phyloP scores from a whole-genome alignment of 92 coral and sea anemone species.

The Zoanthus sociatus region DNA sequence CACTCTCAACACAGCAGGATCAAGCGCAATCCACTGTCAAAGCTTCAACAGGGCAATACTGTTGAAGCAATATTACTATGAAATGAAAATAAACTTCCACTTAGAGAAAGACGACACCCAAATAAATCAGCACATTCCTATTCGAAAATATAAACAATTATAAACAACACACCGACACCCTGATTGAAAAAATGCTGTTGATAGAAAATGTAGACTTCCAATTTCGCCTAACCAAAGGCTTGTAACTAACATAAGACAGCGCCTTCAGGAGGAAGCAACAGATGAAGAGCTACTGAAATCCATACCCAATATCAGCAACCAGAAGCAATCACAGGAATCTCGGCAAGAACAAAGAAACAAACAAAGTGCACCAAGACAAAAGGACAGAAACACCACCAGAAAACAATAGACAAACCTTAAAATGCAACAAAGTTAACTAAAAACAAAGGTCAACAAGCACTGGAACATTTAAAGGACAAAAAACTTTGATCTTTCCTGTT shows the following conservation, averaged over 20 bases:
- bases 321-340: conserved; percentile 44
- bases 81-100: conserved; percentile 57
- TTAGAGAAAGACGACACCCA: conserved; percentile 58
- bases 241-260: conserved; percentile 38
- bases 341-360: conserved; percentile 25
- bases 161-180: conserved; percentile 48
- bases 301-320: conserved; percentile 53
- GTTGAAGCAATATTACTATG: conserved; percentile 55
- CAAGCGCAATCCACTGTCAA: conserved; percentile 51
- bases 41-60: conserved; percentile 62
- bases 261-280: conserved; percentile 20
- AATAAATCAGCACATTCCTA: conserved; percentile 55
- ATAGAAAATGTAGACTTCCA: conserved; percentile 61
- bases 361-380: conserved; percentile 51
- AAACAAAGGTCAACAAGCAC: conserved; percentile 54
- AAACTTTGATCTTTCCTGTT: conserved; percentile 45
- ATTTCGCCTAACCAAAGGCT: conserved; percentile 50
- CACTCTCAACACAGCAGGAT: conserved; percentile 55
- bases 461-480: conserved; percentile 8
- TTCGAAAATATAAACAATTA: conserved; percentile 53
- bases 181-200: conserved; percentile 53
- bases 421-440: conserved; percentile 50
- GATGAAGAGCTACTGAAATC: conserved; percentile 35
- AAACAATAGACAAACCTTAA: conserved; percentile 41
- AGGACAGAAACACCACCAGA: conserved; percentile 42